phyloP scores from a whole-genome alignment of 2,113 vertebrate species.

The Apeltes quadracus region DNA sequence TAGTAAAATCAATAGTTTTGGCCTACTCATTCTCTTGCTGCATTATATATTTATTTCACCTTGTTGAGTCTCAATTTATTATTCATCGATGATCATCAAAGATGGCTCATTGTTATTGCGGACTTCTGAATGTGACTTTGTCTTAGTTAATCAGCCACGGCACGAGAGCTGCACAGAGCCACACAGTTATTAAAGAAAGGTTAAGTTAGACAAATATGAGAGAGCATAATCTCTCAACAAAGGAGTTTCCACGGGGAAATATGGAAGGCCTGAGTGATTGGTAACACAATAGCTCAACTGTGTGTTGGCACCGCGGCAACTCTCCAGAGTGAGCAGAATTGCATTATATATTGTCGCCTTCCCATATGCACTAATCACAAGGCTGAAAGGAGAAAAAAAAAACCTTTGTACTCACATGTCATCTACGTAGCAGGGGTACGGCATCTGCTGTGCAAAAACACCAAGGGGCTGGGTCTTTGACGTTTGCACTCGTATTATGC shows the following conservation, averaged over 20 bases:
- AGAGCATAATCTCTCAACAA: slow-evolving; percentile 19
- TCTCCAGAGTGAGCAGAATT: slow-evolving; percentile 28
- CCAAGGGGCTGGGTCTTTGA: slow-evolving; percentile 85
- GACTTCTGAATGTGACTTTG: slow-evolving; percentile 17
- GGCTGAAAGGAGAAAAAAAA: slow-evolving; percentile 29
- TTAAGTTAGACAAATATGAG: slow-evolving; percentile 22
- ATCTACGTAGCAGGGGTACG: slow-evolving; percentile 93
- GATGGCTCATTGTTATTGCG: slow-evolving; percentile 31
- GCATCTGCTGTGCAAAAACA: slow-evolving; percentile 95
- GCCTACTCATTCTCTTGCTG: neutral
- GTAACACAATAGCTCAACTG: slow-evolving; percentile 39
- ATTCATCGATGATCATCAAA: slow-evolving; percentile 23
- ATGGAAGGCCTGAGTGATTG: slow-evolving; percentile 37
- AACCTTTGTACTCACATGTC: slow-evolving; percentile 86
- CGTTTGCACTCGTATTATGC: slow-evolving; percentile 85
- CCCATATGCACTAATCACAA: slow-evolving; percentile 36
- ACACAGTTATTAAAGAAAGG: slow-evolving; percentile 22
- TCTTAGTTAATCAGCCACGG: slow-evolving; percentile 5
- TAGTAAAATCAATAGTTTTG: slow-evolving; percentile 60
- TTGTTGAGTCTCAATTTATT: slow-evolving; percentile 13
- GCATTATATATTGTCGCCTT: slow-evolving; percentile 42
- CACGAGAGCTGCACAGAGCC: neutral
- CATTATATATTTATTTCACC: slow-evolving; percentile 8
- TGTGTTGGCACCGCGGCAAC: slow-evolving; percentile 38
- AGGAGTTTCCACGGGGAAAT: slow-evolving; percentile 54